phyloP scores from a whole-genome alignment of 2,888 invertebrate genomes.

The Drosophila paramelanica region DNA sequence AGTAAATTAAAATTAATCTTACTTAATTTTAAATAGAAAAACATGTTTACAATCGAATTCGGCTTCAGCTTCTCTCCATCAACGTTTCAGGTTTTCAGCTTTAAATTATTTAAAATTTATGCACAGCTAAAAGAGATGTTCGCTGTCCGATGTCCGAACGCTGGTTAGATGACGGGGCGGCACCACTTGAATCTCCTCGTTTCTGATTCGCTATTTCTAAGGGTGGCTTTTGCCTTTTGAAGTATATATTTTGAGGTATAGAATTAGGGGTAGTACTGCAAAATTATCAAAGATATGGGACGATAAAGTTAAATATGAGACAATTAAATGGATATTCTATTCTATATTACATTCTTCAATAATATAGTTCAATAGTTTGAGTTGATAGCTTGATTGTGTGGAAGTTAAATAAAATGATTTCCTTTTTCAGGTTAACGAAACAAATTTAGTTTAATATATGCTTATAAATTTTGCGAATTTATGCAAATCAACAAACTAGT shows the following conservation, averaged over 20 bases:
- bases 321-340: too few relatives aligned
- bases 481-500: not conserved
- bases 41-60: slow-evolving; percentile 1
- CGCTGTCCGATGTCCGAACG: not conserved
- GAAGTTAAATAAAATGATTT: too few relatives aligned
- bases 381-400: too few relatives aligned
- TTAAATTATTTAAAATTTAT: slow-evolving; percentile 7
- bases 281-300: too few relatives aligned
- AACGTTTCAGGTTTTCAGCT: slow-evolving; percentile 11
- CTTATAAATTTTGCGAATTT: not conserved
- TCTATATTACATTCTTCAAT: too few relatives aligned
- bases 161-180: not conserved
- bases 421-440: not conserved
- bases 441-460: not conserved
- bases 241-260: too few relatives aligned
- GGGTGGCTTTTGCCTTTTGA: not conserved
- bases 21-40: not conserved
- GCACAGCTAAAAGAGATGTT: slow-evolving; percentile 3
- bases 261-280: too few relatives aligned
- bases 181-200: not conserved
- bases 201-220: not conserved
- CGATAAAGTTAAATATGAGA: too few relatives aligned
- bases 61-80: not conserved
- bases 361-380: too few relatives aligned
- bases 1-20: not conserved